Evolutionary conservation across 2,797 vertebrate genomes (phyloP), one percentile per base, ranked within the genome.

Genomic region (Sebastes dallii): DNA sequence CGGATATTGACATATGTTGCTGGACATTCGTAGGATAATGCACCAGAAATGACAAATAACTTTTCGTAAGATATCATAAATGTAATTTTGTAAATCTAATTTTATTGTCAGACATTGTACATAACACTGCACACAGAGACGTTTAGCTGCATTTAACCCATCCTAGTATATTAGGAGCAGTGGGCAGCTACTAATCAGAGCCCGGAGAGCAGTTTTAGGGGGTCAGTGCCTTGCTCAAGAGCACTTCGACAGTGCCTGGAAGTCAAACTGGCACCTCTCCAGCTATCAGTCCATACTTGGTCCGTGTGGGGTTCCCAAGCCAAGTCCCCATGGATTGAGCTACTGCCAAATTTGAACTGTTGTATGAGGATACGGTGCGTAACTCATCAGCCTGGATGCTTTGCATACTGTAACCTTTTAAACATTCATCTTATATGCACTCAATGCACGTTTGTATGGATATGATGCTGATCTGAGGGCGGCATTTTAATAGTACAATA

Each of bases 401-500:
- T 52, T 52, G 46, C 46, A 52, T 52, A 52, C 18, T 52, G 46
- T 72, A 83, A 80, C 77, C 74, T 75, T 86, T 86, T 27, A 70
- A 64, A 24, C 32, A 77, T 75, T 56, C 13, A 73, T 86, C 61
- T 50, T 71, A 76, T 54, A 73, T 69, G n/a, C 62, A 68, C 64
- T 78, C 66, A 78, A 81, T 80, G 60, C 29, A 70, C 29, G 71
- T 73, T 75, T 72, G 7, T 25, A 75, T 83, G 52, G 56, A 75
- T 72, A 75, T 77, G 75, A 64, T 66, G 54, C 25, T 79, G 30
- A 74, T 82, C 36, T 79, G 62, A 83, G 36, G 58, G 24, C 60
- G 86, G 12, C 27, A 74, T 25, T 16, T 66, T 70, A 60, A 69
- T 72, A 83, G 66, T 72, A 30, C 54, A 76, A 58, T 72, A 9